Evolutionary conservation across 2,113 vertebrate species (phyloP).

Genomic region (Cinclus cinclus): DNA sequence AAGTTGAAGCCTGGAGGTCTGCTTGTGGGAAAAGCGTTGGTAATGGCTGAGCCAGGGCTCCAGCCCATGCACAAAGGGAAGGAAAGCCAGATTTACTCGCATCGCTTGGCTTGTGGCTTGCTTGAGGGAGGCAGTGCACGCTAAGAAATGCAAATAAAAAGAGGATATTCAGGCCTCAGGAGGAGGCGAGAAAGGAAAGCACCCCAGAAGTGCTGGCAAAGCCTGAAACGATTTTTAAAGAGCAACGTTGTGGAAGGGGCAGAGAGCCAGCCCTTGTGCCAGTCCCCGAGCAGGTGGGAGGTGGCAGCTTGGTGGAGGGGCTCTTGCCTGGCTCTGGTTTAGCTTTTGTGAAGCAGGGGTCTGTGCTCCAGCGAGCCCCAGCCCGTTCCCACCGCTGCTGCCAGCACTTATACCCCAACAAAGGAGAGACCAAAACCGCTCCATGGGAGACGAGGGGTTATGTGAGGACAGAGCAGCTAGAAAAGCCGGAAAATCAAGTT

Average conservation of each 20-base stretch:
- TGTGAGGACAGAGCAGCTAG: conserved; percentile 23
- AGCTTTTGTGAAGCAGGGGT: background rate
- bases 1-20: background rate
- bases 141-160: background rate
- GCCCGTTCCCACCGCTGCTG: conserved; percentile 34
- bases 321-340: background rate
- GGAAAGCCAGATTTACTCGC: background rate
- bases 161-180: background rate
- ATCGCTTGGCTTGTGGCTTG: background rate
- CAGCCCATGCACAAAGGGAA: background rate
- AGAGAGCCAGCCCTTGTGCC: background rate
- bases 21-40: background rate
- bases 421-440: background rate
- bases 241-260: background rate
- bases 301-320: background rate
- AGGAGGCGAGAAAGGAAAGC: background rate
- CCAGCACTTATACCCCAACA: background rate
- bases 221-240: background rate
- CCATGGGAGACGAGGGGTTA: conserved; percentile 49
- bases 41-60: background rate
- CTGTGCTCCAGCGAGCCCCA: background rate
- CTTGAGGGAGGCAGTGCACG: background rate
- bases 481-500: conserved; percentile 53
- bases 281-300: background rate
- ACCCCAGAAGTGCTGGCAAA: conserved; percentile 17